These are phyloP conservation scores for Heliconius aoede DNA, from an alignment of 2,888 invertebrate species.

Conservation along the genomic window DNA sequence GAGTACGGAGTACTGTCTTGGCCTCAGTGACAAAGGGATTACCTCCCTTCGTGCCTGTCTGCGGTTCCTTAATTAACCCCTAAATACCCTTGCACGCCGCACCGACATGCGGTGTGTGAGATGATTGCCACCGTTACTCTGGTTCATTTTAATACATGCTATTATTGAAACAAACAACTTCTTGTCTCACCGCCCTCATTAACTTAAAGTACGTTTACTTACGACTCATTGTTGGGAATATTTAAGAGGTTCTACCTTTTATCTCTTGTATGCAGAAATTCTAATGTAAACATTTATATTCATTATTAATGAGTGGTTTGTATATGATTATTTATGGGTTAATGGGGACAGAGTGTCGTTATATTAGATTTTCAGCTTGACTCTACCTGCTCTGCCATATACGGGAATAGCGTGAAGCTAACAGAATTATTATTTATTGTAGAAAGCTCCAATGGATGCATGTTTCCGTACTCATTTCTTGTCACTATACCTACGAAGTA, in stretches of 20 bases:
- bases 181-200: slow-evolving; percentile 59
- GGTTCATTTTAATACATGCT: slow-evolving; percentile 77
- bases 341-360: background rate
- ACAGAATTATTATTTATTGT: background rate
- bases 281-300: background rate
- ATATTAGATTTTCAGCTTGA: background rate
- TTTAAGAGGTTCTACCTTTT: slow-evolving; percentile 44
- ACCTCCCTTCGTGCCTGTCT: slow-evolving; percentile 65
- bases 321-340: background rate
- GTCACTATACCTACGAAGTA: no score
- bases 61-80: slow-evolving; percentile 83
- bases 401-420: background rate
- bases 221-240: slow-evolving; percentile 51
- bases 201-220: slow-evolving; percentile 56
- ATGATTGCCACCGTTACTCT: slow-evolving; percentile 77
- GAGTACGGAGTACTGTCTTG: slow-evolving; percentile 64
- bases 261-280: background rate
- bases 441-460: background rate
- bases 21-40: slow-evolving; percentile 79
- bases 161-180: slow-evolving; percentile 75
- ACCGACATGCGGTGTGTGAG: slow-evolving; percentile 68
- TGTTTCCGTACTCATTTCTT: background rate
- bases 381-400: background rate
- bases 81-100: slow-evolving; percentile 75
- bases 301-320: background rate